These are phyloP conservation scores for Steinernema scapterisci DNA, from an alignment of 2,888 invertebrate genomes.

Conservation along the genomic window DNA sequence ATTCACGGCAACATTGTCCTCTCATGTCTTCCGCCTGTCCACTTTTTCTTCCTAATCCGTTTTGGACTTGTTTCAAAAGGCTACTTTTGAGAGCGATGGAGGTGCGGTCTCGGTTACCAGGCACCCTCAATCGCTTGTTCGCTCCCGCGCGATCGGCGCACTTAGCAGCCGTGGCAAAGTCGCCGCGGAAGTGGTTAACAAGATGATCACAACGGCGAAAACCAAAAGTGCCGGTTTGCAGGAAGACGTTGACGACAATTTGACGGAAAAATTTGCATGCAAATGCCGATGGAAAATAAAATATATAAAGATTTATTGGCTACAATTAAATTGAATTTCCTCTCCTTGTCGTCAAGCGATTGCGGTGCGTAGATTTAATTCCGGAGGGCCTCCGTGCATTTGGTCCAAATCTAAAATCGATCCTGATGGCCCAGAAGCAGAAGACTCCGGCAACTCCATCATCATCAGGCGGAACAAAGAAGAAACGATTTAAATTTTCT, in stretches of 20 bases:
- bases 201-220: neutral
- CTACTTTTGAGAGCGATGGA: too few relatives aligned
- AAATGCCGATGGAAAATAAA: constrained; percentile 13
- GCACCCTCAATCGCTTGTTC: too few relatives aligned
- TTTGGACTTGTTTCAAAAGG: neutral
- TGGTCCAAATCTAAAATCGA: constrained; percentile 25
- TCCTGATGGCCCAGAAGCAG: neutral
- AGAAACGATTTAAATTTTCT: neutral
- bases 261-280: constrained; percentile 16
- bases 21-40: neutral
- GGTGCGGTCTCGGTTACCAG: too few relatives aligned
- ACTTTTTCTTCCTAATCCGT: neutral
- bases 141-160: constrained; percentile 7
- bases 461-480: constrained; percentile 7
- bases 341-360: constrained; percentile 19
- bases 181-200: constrained; percentile 13
- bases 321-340: constrained; percentile 32
- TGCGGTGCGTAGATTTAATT: constrained; percentile 21
- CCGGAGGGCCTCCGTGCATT: neutral
- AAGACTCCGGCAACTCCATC: neutral
- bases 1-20: neutral
- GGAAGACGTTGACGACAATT: neutral
- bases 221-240: constrained; percentile 11
- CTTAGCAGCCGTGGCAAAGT: neutral
- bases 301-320: constrained; percentile 19